Evolutionary conservation across 35 echinoderm and acorn worm genomes (phyloP).

Genomic region (Eucidaris tribuloides): DNA sequence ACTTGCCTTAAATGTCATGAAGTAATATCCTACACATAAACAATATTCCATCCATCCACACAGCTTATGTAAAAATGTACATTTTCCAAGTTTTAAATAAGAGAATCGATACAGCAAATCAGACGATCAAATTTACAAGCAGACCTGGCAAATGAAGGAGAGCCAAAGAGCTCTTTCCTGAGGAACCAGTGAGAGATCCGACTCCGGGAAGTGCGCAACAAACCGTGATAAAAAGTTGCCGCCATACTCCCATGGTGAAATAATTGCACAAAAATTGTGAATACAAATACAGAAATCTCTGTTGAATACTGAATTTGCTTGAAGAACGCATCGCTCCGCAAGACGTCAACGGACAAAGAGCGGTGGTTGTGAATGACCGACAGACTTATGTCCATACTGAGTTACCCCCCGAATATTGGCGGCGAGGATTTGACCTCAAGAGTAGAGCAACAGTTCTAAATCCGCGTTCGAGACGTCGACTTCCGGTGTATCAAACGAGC

Average conservation of each 20-base stretch:
- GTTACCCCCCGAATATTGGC: not conserved
- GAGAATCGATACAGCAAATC: not conserved
- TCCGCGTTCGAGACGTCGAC: constrained; percentile 48
- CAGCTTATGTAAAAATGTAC: not conserved
- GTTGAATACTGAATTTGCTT: constrained; percentile 72
- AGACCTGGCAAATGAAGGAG: constrained; percentile 75
- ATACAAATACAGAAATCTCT: constrained; percentile 78
- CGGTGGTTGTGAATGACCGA: not conserved
- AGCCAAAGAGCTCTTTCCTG: constrained; percentile 65
- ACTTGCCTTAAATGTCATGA: not conserved
- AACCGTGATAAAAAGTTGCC: constrained; percentile 78
- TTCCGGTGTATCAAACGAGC: constrained; percentile 71
- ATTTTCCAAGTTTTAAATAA: not conserved
- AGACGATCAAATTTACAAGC: not conserved
- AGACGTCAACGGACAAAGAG: not conserved
- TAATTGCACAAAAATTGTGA: constrained; percentile 77
- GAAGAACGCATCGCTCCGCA: too few relatives aligned
- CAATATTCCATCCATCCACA: not conserved
- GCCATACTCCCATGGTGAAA: constrained; percentile 69
- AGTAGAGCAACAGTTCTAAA: not conserved
- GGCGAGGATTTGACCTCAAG: not conserved
- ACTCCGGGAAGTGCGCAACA: constrained; percentile 68
- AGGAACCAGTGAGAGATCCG: constrained; percentile 33
- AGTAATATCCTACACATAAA: not conserved
- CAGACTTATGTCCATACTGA: not conserved